phyloP scores from a whole-genome alignment of 2,113 vertebrate genomes.

The Proteles cristata region DNA sequence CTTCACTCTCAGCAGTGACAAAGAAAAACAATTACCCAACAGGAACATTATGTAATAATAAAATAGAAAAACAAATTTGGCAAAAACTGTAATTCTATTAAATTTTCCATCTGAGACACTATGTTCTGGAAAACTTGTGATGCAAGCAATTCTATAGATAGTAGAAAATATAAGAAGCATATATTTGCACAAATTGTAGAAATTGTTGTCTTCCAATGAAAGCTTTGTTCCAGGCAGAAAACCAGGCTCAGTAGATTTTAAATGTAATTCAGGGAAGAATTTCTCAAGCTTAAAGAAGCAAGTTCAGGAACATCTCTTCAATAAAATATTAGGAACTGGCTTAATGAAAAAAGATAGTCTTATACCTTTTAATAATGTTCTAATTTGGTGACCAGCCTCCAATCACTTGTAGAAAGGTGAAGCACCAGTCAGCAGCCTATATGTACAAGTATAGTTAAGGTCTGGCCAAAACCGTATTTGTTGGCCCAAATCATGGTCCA shows the following conservation, averaged over 20 bases:
- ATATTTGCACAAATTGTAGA: slow-evolving; percentile 23
- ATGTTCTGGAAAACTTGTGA: slow-evolving; percentile 52
- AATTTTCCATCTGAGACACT: slow-evolving; percentile 32
- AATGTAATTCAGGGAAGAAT: slow-evolving; percentile 23
- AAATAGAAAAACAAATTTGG: slow-evolving; percentile 44
- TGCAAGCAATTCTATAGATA: slow-evolving; percentile 52
- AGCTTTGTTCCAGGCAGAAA: slow-evolving; percentile 33
- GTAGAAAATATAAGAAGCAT: slow-evolving; percentile 30
- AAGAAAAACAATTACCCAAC: not conserved
- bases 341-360: slow-evolving; percentile 40
- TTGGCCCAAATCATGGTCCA: not conserved
- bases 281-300: slow-evolving; percentile 7
- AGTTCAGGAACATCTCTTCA: not conserved
- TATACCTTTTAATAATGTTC: not conserved
- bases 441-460: not conserved
- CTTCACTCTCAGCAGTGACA: not conserved
- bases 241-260: slow-evolving; percentile 8
- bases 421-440: not conserved
- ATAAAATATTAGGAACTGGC: not conserved
- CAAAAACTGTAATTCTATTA: not conserved
- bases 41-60: slow-evolving; percentile 37
- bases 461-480: not conserved
- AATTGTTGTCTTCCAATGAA: slow-evolving; percentile 19
- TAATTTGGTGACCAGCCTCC: not conserved
- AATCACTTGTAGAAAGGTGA: not conserved